Evolutionary conservation across 2,888 invertebrate species (phyloP), one percentile per base, ranked within the genome.

Genomic region (Pollenia griseotomentosa): DNA sequence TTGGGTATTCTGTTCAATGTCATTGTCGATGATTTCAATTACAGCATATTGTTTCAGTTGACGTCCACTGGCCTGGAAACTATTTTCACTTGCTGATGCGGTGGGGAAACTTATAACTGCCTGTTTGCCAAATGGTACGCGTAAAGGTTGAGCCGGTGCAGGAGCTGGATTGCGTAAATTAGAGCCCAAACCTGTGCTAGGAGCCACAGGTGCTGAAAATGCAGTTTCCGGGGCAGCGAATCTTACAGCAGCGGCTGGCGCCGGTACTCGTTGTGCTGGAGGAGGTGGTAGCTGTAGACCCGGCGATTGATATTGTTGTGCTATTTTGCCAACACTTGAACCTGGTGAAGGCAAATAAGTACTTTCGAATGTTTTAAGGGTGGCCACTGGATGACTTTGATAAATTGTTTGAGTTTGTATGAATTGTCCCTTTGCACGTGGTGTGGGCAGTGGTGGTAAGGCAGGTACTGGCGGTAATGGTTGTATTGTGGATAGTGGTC

Each of bases 31-130:
- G 48, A 92, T 89, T 88, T 93, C 93, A 70, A 93, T 90, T 42
- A 93, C 93, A n/a, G 92, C 91, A 74, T 94, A 94, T 82, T 93
- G 93, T 84, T 93, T 93, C 73, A 94, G 79, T 73, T 92, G 90
- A 2, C 93, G 91, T 3, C 93, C 93, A 85, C 92, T 90, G 79
- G 23, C 57, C 40, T 70, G 71, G 19, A 48, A 75, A 16, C 11
- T n/a, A 23, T 10, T 3, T 14, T 10, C 48, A 11, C 12, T 53
- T 19, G 14, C 16, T 8, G 55, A 9, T 3, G 23, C 48, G 3
- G 46, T 5, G 7, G 88, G 84, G 33, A 89, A 90, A 2, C 87
- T 87, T 16, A 92, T 88, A 19, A 92, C 51, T 0, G 92, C 90
- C 65, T 90, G 88, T 23, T 92, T 90, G 61, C 91, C 92, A 14